Evolutionary conservation across 2,888 invertebrate genomes (phyloP), one percentile per base, ranked within the genome.

Genomic region (Drosophila birchii): DNA sequence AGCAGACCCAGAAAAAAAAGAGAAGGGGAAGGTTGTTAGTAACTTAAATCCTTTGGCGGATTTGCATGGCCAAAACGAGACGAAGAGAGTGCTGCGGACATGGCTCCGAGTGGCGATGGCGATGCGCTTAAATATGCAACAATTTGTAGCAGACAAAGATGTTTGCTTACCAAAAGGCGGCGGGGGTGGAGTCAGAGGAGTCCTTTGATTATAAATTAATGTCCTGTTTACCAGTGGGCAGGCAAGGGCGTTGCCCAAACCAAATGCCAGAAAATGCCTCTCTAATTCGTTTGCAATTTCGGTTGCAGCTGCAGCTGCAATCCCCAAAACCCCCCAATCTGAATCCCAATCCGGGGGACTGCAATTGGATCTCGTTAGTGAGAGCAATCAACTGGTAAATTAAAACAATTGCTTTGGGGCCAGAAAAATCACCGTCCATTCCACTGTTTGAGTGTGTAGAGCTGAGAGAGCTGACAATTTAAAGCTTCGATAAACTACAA

Each of bases 121-220:
- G 72, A 34, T 63, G 59, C 63, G 56, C 62, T 70, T 75, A 78
- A 82, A 83, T 86, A 86, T 86, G 85, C 85, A 83, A 79, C 83
- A 83, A 83, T 83, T 81, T 80, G 85, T 78, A 80, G 83, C 71
- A 75, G 70, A 78, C 78, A 81, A 80, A 81, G 86, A 81, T 81
- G 69, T 78, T 53, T 59, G 71, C 66, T 43, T 59, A 66, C 66
- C 59, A 66, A 66, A 51, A 53, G 18, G 18, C 9, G 18, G 32
- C 3, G 39, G 41, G 16, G 20, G 43, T 5, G 32, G 44, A n/a
- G n/a, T 53, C 41, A 20, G 36, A 64, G 38, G 26, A 69, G 55
- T 76, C 72, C 68, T 78, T 77, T 89, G 86, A 89, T 88, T 86
- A 77, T 76, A 89, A 78, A 87, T 88, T 86, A 78, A 89, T 88